Evolutionary conservation across 1,140 invertebrate genomes (phyloP).

Genomic region (Tetraneura akinire): DNA sequence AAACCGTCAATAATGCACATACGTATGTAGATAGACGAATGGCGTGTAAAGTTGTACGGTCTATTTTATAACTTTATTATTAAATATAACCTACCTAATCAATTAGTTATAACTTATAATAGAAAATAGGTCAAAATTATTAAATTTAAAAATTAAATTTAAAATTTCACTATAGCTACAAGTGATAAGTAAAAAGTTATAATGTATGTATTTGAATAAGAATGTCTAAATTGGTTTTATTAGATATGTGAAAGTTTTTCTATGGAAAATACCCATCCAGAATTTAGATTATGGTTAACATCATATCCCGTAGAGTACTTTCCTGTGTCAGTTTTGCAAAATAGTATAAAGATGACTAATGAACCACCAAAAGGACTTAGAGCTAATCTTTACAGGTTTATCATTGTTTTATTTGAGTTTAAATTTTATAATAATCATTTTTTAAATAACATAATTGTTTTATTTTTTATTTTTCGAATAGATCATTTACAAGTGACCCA

Average conservation of each 20-base stretch:
- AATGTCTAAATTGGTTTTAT: no score
- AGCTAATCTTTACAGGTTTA: slow-evolving; percentile 67
- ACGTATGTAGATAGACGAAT: no score
- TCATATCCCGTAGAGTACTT: slow-evolving; percentile 88
- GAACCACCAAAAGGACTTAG: slow-evolving; percentile 84
- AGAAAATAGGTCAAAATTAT: no score
- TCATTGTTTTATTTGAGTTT: neutral
- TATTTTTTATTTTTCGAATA: slow-evolving; percentile 1
- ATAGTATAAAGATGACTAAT: slow-evolving; percentile 95
- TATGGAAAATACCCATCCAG: slow-evolving; percentile 66
- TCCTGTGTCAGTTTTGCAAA: slow-evolving; percentile 87
- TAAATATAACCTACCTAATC: no score
- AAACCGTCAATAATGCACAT: no score
- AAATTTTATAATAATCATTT: neutral
- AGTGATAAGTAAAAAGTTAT: no score
- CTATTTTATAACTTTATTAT: no score
- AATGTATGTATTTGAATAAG: no score
- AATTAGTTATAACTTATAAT: no score
- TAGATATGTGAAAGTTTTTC: slow-evolving; percentile 77
- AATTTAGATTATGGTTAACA: slow-evolving; percentile 89
- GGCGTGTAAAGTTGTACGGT: no score
- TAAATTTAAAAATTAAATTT: no score
- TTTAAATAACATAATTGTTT: neutral
- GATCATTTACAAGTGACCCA: slow-evolving; percentile 83
- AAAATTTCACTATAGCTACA: no score